Evolutionary conservation across 35 echinoderm and acorn worm genomes (phyloP), one percentile per base, ranked within the genome.

Genomic region (Heliocidaris erythrogramma): DNA sequence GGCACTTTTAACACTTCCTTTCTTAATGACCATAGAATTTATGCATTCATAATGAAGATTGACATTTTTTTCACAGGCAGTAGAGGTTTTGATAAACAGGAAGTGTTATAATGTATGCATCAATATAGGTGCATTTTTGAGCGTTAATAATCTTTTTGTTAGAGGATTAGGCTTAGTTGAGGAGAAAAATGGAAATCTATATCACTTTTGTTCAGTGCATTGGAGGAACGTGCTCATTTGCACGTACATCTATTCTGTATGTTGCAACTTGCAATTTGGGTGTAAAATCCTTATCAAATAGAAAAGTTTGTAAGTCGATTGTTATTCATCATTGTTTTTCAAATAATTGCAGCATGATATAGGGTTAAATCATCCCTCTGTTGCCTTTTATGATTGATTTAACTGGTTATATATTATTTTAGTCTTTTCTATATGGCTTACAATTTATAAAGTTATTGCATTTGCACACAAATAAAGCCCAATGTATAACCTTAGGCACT

Each of bases 181-280:
- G 65, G 27, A 78, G 65, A 78, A 78, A 78, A 78, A 78, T 78
- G 65, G 65, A 78, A 78, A 78, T 78, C n/a, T 78, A 78, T 78
- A 27, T 78, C 65, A 27, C 65, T 27, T 78, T 78, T 78, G 65
- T 78, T 78, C 65, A 27, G 4, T 24, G 18, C 7, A 21, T 78
- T 78, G 65, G 65, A 27, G 65, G 65, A 21, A 78, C 65, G 65
- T 78, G 65, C 65, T 78, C 17, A 78, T 78, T 78, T 24, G 18
- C 65, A 78, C 65, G 65, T 78, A 78, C 35, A 42, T n/a, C n/a
- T n/a, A n/a, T 78, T 24, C 8, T 78, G 65, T n/a, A 78, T 27
- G 65, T 78, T 78, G 65, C 18, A 78, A 21, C 5, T 78, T n/a
- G 8, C 65, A n/a, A n/a, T 27, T 78, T n/a, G 27, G n/a, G n/a